Evolutionary conservation across 2,888 invertebrate species (phyloP).

Genomic region (Lycia hirtaria): DNA sequence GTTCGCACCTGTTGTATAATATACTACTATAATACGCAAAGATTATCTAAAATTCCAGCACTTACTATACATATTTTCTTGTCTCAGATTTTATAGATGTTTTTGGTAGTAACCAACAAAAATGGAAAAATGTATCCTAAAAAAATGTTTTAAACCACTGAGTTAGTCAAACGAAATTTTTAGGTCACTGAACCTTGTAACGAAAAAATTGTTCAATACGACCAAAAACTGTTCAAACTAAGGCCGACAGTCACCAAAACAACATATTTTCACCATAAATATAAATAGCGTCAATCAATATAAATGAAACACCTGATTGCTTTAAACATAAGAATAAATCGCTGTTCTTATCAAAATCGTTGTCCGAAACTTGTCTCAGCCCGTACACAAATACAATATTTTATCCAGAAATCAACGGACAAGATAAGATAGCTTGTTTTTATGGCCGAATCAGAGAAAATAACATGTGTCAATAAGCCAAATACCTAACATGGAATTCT

Average conservation of each 20-base stretch:
- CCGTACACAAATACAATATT: constrained; percentile 49
- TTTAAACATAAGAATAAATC: constrained; percentile 30
- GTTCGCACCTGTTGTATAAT: no score
- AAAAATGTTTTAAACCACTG: no score
- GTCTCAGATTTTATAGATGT: no score
- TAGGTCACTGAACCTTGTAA: constrained; percentile 7
- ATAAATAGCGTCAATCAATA: constrained; percentile 37
- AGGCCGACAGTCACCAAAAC: not conserved
- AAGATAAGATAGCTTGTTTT: constrained; percentile 70
- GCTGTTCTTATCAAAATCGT: constrained; percentile 39
- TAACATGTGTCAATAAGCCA: constrained; percentile 73
- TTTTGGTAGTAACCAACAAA: no score
- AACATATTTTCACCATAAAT: constrained; percentile 28
- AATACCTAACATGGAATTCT: constrained; percentile 57
- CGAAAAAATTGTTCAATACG: constrained; percentile 4
- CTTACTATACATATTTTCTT: no score
- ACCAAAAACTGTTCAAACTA: constrained; percentile 1
- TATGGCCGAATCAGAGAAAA: constrained; percentile 69
- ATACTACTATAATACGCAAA: no score
- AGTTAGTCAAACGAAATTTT: constrained; percentile 7
- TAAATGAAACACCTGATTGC: constrained; percentile 36
- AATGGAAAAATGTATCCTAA: no score
- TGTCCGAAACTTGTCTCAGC: constrained; percentile 39
- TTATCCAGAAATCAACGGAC: constrained; percentile 62
- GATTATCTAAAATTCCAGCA: no score